Conservation (phyloP, 2,888 invertebrate genomes). For the Hypolimnas misippus region DNA sequence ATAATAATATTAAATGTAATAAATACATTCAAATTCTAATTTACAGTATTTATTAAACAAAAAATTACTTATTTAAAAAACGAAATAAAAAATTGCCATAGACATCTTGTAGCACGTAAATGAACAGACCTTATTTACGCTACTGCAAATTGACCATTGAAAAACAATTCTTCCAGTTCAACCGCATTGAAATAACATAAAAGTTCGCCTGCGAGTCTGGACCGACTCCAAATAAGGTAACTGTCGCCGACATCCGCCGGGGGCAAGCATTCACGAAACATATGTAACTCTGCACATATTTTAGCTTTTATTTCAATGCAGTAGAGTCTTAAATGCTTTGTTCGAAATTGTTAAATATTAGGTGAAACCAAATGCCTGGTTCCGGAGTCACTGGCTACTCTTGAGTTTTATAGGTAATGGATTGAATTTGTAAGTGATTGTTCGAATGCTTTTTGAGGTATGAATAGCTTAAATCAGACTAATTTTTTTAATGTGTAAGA, state of each 20-base stretch:
- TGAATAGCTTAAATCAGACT: slow-evolving; percentile 9
- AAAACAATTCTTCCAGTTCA: slow-evolving; percentile 58
- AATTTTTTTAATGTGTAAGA: neutral
- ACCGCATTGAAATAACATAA: slow-evolving; percentile 80
- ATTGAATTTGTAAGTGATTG: slow-evolving; percentile 71
- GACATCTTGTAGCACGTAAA: neutral
- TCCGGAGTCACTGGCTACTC: slow-evolving; percentile 67
- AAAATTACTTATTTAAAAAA: too few relatives aligned
- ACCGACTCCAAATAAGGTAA: slow-evolving; percentile 80
- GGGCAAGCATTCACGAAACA: slow-evolving; percentile 54
- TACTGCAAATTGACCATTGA: slow-evolving; percentile 45
- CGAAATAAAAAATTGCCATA: neutral
- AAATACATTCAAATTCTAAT: too few relatives aligned
- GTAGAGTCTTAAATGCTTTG: slow-evolving; percentile 55
- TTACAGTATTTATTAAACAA: too few relatives aligned
- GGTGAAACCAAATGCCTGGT: slow-evolving; percentile 62
- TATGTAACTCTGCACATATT: slow-evolving; percentile 48
- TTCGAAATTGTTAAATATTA: slow-evolving; percentile 45
- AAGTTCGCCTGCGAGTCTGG: slow-evolving; percentile 75
- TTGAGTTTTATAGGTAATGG: slow-evolving; percentile 68
- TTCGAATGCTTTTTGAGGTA: slow-evolving; percentile 36
- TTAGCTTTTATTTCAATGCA: slow-evolving; percentile 45
- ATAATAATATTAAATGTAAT: too few relatives aligned
- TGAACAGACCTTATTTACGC: slow-evolving; percentile 42
- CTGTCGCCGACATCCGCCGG: slow-evolving; percentile 75